Conservation (phyloP, 2,113 vertebrate genomes). For the Hippocampus zosterae region DNA sequence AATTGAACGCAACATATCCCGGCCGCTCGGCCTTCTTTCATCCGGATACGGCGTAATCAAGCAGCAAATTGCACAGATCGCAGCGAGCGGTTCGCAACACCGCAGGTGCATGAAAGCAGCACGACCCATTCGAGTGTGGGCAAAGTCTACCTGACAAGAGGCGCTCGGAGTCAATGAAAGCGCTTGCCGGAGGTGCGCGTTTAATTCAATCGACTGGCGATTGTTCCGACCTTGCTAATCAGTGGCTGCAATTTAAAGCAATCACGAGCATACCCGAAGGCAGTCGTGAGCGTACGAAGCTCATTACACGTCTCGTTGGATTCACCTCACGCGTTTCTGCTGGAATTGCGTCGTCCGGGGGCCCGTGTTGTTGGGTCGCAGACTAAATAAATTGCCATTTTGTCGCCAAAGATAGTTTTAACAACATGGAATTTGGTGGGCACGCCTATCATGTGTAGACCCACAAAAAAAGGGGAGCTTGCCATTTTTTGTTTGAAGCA, state of each 20-base stretch:
- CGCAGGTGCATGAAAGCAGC: neutral
- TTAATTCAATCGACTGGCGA: conserved; percentile 21
- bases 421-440: neutral
- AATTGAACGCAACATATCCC: neutral
- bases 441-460: neutral
- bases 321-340: neutral
- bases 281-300: neutral
- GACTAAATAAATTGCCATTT: neutral
- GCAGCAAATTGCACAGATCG: neutral
- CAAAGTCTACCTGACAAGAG: conserved; percentile 1
- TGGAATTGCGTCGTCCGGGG: neutral
- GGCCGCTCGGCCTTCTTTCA: neutral
- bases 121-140: neutral
- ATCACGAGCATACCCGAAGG: neutral
- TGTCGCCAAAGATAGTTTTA: neutral
- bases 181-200: conserved; percentile 14
- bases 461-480: neutral
- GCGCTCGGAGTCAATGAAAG: conserved; percentile 32
- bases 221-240: conserved; percentile 27
- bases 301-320: neutral
- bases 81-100: neutral
- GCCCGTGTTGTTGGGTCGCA: neutral
- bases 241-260: conserved; percentile 1
- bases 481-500: neutral
- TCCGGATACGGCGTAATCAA: neutral